A percentile compares a stretch with the other conserved stretches of the same genome.
Evolutionary conservation across 1,140 invertebrate species (phyloP).

Genomic region (Aplysia californica): DNA sequence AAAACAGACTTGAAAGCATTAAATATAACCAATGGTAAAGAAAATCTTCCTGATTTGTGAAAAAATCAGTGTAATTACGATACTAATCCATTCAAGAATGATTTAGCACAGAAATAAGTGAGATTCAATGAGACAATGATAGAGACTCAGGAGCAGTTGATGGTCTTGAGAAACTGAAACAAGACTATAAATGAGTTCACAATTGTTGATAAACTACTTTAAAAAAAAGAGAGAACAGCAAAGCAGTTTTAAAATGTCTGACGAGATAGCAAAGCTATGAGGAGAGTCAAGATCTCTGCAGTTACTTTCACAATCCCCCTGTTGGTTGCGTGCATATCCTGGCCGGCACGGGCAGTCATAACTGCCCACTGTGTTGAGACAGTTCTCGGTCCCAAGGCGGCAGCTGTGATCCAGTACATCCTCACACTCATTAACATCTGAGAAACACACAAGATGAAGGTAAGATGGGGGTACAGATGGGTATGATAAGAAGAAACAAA

Average conservation of each 20-base stretch:
- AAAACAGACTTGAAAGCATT: too few species aligned
- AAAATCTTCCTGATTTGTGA: too few species aligned
- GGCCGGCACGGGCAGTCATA: neutral
- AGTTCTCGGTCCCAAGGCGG: neutral
- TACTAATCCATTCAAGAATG: too few species aligned
- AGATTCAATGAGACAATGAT: too few species aligned
- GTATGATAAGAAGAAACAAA: neutral
- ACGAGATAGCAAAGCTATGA: too few species aligned
- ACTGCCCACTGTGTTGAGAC: conserved; percentile 8
- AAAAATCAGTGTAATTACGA: too few species aligned
- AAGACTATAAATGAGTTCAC: neutral
- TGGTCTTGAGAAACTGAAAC: too few species aligned
- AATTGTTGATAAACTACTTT: neutral
- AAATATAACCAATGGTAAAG: too few species aligned
- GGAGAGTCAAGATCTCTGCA: neutral
- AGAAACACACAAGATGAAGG: neutral
- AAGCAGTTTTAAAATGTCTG: too few species aligned
- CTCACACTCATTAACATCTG: conserved; percentile 17
- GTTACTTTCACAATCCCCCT: conserved; percentile 6
- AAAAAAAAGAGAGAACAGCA: too few species aligned
- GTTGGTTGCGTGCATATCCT: conserved; percentile 1
- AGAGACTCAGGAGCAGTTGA: too few species aligned
- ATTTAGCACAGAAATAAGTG: too few species aligned
- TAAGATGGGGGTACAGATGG: neutral
- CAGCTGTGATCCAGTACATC: neutral